Conservation (phyloP, 2,113 vertebrate genomes). For the Ariopsis seemanni region DNA sequence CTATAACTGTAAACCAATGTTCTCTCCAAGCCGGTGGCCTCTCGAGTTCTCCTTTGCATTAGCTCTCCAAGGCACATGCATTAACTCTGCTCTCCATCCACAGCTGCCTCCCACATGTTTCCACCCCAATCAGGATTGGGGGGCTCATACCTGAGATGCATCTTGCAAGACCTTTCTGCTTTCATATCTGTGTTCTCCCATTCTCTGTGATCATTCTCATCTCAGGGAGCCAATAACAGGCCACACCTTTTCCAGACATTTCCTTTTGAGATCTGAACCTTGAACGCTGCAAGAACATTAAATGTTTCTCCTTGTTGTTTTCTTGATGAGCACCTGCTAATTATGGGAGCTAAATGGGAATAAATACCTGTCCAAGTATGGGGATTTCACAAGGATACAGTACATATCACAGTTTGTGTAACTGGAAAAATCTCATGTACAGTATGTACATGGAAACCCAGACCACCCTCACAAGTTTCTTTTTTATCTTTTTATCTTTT, state of each 20-base stretch:
- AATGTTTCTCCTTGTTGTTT: neutral
- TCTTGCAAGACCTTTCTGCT: neutral
- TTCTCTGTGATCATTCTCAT: constrained; percentile 5
- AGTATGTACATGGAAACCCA: neutral
- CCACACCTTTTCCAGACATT: neutral
- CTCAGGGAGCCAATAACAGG: neutral
- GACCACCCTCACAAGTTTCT: neutral
- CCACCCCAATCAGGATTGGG: constrained; percentile 57
- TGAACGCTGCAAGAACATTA: neutral
- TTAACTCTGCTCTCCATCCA: constrained; percentile 48
- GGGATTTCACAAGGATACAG: neutral
- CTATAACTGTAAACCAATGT: constrained; percentile 59
- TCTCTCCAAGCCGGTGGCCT: constrained; percentile 43
- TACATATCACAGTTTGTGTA: neutral
- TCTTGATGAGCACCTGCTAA: neutral
- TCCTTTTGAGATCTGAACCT: neutral
- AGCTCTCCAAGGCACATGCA: neutral
- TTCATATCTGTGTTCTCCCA: neutral
- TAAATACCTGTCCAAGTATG: neutral
- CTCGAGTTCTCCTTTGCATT: neutral
- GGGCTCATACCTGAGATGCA: constrained; percentile 33
- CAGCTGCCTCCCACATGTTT: constrained; percentile 76
- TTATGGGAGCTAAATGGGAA: neutral
- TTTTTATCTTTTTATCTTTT: too few relatives aligned
- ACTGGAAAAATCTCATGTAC: neutral